Evolutionary conservation across 2,888 invertebrate genomes (phyloP), one percentile per base, ranked within the genome.

Genomic region (Ametastegia equiseti): DNA sequence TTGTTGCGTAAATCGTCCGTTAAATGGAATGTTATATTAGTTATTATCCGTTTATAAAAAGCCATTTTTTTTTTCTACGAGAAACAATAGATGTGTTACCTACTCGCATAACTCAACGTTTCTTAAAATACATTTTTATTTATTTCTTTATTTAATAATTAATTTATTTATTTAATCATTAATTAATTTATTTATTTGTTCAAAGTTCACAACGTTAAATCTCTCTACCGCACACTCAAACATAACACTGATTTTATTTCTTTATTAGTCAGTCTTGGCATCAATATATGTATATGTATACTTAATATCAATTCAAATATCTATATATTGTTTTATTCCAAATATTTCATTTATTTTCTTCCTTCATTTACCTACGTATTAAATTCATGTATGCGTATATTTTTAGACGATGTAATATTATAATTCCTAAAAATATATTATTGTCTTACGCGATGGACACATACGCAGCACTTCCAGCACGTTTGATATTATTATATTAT

Each of bases 351-450:
- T 82, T 80, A 50, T 82, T 83, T 71, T 69, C 77, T 83, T 71
- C 3, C 30, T 71, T 71, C 47, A 45, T 47, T 47, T 86, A 88
- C 86, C 88, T 89, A 88, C 87, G 85, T 86, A 86, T 84, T 86
- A 84, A 84, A 85, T 85, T 87, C 84, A 83, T 83, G 80, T 81
- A 83, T 84, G 83, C 83, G 82, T 83, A 82, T 82, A 67, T 57
- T 42, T 80, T n/a, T 47, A 33, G 23, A 60, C 54, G 30, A 36
- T 54, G 9, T 54, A 36, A 39, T 27, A 50, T 78, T 60, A 60
- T 36, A n/a, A n/a, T 84, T 85, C 91, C 91, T 92, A 91, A 90
- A 91, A 89, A 90, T 91, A 92, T 88, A 91, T 92, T 92, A 92
- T 92, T 92, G 91, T 92, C 91, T 89, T 91, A 91, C 88, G 88